Evolutionary conservation across 2,888 invertebrate genomes (phyloP), one percentile per base, ranked within the genome.

Genomic region (Trachelus tabidus): DNA sequence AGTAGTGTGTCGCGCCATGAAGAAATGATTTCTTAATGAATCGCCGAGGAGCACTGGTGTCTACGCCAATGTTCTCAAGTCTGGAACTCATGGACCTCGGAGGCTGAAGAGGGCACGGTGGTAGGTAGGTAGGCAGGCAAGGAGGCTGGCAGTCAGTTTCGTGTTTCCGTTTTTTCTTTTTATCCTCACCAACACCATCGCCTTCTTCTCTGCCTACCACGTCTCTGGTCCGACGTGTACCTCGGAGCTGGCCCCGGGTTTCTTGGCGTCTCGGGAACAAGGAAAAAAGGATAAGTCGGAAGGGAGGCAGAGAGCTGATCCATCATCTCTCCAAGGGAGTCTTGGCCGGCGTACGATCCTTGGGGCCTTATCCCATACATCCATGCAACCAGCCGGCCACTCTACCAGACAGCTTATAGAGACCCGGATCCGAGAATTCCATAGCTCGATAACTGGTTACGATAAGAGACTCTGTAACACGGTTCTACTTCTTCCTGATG

Each of bases 401-500:
- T 40, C 15, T 40, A 15, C 40, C 69, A 15, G 69, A 30, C 69
- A 15, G 69, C 69, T 69, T 69, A 69, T 33, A 9, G 77, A 79
- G 77, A 81, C 69, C 81, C 79, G 81, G 80, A 81, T 80, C 78
- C 81, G 75, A 81, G 81, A 81, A 81, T 81, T 79, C 79, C 35
- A 69, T 69, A 31, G 35, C 75, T 81, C 79, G 82, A 82, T 82
- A 83, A 83, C 80, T 83, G 80, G 81, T 81, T 81, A 81, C 77
- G 81, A 81, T 81, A 81, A 79, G 79, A 77, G 77, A 56, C 74
- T 35, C 68, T 4, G 40, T 40, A 40, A 40, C 40, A 40, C 40
- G 69, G 69, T n/a, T 33, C 11, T 31, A 76, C 75, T 15, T 40
- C 40, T 40, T 40, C 40, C 40, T 40, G 40, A 40, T 40, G 40